phyloP scores from a whole-genome alignment of 2,797 vertebrate genomes.

The Atherinosoma microstoma region DNA sequence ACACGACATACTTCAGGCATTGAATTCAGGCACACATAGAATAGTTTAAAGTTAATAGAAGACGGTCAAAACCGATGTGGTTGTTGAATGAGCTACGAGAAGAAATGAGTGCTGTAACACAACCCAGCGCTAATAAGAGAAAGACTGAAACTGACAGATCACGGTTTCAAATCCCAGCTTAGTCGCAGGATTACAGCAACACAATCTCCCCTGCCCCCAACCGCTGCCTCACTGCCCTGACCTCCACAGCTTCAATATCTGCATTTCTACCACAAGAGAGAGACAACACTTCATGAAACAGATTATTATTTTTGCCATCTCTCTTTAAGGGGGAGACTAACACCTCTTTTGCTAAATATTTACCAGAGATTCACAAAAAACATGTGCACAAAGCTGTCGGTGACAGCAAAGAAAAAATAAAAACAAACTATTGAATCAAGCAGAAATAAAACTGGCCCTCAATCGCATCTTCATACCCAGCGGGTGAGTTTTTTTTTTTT shows the following conservation, averaged over 20 bases:
- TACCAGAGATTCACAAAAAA: constrained; percentile 12
- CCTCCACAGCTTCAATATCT: constrained; percentile 45
- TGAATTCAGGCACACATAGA: neutral
- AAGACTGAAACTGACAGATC: constrained; percentile 76
- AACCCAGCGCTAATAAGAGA: constrained; percentile 49
- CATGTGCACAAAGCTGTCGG: constrained; percentile 12
- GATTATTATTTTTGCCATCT: constrained; percentile 3
- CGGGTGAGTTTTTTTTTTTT: constrained; percentile 32
- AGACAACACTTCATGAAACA: constrained; percentile 3
- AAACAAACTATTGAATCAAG: constrained; percentile 43
- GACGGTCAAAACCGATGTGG: constrained; percentile 33
- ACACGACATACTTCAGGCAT: constrained; percentile 13
- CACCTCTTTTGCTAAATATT: neutral
- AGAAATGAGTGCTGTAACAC: constrained; percentile 57
- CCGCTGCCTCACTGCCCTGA: constrained; percentile 43
- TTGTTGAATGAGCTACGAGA: constrained; percentile 38
- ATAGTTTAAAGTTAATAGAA: neutral
- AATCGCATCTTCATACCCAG: constrained; percentile 51
- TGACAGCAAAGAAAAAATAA: constrained; percentile 24
- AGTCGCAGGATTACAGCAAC: constrained; percentile 77
- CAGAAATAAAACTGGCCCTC: constrained; percentile 30
- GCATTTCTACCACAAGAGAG: constrained; percentile 39
- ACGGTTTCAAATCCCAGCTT: constrained; percentile 81
- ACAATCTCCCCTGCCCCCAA: constrained; percentile 68
- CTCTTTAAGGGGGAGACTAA: neutral